These are phyloP conservation scores for Oryzias sinensis DNA, from an alignment of 2,797 vertebrate species.

Conservation along the genomic window DNA sequence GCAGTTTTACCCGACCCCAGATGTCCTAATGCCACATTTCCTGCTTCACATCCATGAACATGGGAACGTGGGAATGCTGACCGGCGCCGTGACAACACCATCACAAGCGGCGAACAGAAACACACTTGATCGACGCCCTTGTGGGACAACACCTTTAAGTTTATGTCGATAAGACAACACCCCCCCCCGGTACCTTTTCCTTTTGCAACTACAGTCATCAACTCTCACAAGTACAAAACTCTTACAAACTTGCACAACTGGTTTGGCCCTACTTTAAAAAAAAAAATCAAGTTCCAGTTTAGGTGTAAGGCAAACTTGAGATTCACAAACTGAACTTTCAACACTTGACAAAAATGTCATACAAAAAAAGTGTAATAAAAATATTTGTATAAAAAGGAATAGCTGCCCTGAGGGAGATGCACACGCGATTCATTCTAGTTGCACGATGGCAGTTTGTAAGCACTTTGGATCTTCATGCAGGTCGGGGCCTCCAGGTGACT, in stretches of 20 bases:
- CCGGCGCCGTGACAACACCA: conserved; percentile 44
- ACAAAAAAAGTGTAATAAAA: conserved; percentile 35
- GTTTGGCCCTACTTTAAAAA: conserved; percentile 37
- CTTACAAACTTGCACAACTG: conserved; percentile 34
- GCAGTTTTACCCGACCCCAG: too few species aligned
- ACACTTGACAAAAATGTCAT: conserved; percentile 41
- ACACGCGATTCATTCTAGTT: conserved; percentile 46
- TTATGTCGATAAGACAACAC: conserved; percentile 38
- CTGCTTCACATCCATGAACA: conserved; percentile 17
- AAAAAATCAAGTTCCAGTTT: conserved; percentile 66
- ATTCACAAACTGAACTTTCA: conserved; percentile 61
- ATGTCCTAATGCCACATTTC: background rate
- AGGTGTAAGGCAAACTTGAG: conserved; percentile 73
- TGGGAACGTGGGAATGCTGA: conserved; percentile 45
- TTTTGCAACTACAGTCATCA: conserved; percentile 30
- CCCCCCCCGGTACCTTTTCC: conserved; percentile 54
- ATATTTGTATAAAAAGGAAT: conserved; percentile 25
- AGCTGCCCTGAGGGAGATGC: conserved; percentile 72
- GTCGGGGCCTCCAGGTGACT: conserved; percentile 45
- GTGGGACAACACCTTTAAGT: conserved; percentile 31
- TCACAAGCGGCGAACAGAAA: conserved; percentile 2
- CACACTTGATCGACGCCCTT: conserved; percentile 40
- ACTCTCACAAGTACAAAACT: conserved; percentile 36
- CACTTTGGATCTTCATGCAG: conserved; percentile 74
- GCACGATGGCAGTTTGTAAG: conserved; percentile 50